Evolutionary conservation across 2,797 vertebrate species (phyloP), one percentile per base, ranked within the genome.

Genomic region (Hylomyscus alleni): DNA sequence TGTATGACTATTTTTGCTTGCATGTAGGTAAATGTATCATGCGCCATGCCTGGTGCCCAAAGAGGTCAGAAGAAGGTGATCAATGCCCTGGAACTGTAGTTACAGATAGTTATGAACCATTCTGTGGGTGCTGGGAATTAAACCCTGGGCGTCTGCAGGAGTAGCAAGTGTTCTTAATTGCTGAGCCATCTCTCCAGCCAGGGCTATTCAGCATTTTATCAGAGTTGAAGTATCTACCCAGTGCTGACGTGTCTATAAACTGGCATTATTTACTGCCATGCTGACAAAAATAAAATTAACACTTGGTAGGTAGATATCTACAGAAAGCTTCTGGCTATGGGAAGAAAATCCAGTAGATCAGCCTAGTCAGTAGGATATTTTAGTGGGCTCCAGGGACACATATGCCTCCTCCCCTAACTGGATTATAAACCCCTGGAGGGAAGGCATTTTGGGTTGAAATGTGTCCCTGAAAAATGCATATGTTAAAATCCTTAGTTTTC

Each of bases 321-420:
- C 29, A 83, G 44, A 89, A 95, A 96, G 84, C 54, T 62, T 10
- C 22, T 95, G 86, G 87, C 82, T 83, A 15, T 78, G 76, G 60
- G 58, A 91, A 95, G 83, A 96, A 94, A 92, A 90, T 76, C 31
- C 62, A 91, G 60, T 81, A 50, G 78, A 95, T 96, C n/a, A 93
- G 92, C 58, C 13, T 86, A 58, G 47, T 62, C 47, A 92, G 37
- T 76, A 60, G 69, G 31, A 65, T 87, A 15, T 94, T 91, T 94
- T 91, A 86, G 92, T 40, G 95, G 76, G 69, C 40, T 15, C 62
- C 76, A 44, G n/a, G 78, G 65, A 26, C 7, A 0, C 65, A 72
- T 93, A 69, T 40, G 14, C 4, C 8, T 96, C 10, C 93, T 62
- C 93, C n/a, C 75, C 37, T 89, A 94, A 93, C 54, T 88, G 3